phyloP scores from a whole-genome alignment of 2,888 invertebrate genomes.

The Cryptus armator region DNA sequence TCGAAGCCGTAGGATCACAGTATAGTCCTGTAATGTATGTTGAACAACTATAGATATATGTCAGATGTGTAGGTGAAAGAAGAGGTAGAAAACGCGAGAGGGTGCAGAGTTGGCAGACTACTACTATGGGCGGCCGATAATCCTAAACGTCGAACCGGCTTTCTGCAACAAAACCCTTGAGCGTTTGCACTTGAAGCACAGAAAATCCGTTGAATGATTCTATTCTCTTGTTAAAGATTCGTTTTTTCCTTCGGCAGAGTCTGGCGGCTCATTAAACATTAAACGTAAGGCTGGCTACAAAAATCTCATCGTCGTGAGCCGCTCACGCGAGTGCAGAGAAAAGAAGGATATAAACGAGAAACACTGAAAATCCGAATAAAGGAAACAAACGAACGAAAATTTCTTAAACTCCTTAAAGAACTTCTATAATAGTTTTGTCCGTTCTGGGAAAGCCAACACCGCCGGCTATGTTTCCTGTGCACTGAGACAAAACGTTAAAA shows the following conservation, averaged over 20 bases:
- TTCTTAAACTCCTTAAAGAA: background rate
- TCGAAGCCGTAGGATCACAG: background rate
- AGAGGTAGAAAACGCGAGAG: conserved; percentile 23
- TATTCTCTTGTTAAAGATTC: conserved; percentile 71
- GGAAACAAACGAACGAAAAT: background rate
- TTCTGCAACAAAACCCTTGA: conserved; percentile 67
- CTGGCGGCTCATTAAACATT: conserved; percentile 78
- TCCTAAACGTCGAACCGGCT: conserved; percentile 69
- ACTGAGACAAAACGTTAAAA: no score
- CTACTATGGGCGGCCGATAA: conserved; percentile 54
- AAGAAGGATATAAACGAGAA: conserved; percentile 43
- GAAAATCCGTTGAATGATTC: conserved; percentile 73
- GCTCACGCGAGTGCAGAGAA: conserved; percentile 39
- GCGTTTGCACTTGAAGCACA: conserved; percentile 65
- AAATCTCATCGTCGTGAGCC: conserved; percentile 68
- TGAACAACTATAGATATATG: conserved; percentile 1
- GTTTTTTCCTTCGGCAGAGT: conserved; percentile 32
- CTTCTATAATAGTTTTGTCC: no score
- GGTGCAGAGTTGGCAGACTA: conserved; percentile 23
- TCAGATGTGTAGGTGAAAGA: background rate
- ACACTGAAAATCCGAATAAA: background rate
- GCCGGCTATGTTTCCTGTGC: no score
- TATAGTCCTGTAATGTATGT: background rate
- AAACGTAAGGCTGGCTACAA: conserved; percentile 74
- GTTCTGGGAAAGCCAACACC: no score